Percentiles rank a stretch among this genome's conserved stretches.
Evolutionary conservation across 2,797 vertebrate species (phyloP).

Genomic region (Alosa sapidissima): DNA sequence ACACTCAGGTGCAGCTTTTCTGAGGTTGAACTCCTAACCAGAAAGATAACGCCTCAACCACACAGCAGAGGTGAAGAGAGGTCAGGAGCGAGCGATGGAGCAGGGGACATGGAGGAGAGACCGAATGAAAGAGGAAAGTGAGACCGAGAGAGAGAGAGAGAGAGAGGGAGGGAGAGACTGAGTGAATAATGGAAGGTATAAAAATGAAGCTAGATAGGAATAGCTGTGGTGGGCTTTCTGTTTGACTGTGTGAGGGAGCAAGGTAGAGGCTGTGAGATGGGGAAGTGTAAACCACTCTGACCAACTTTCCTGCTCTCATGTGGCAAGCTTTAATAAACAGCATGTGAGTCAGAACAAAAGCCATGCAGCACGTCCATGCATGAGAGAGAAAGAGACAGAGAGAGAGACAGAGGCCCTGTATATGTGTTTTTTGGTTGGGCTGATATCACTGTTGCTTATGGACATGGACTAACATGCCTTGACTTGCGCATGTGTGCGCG

Average conservation of each 20-base stretch:
- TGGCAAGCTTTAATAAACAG: neutral
- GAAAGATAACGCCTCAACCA: neutral
- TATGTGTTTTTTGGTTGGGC: neutral
- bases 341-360: neutral
- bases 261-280: neutral
- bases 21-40: no score
- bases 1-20: neutral
- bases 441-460: neutral
- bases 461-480: neutral
- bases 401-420: neutral
- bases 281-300: neutral
- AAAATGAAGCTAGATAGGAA: neutral
- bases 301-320: neutral
- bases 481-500: neutral
- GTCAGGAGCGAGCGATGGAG: neutral
- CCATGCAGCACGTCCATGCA: neutral
- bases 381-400: neutral
- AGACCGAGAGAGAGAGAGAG: neutral
- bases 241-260: neutral
- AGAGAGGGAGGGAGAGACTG: neutral
- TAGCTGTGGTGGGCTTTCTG: neutral
- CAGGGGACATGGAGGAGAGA: neutral
- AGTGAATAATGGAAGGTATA: neutral
- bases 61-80: neutral
- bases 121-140: neutral